Evolutionary conservation across 1,140 invertebrate genomes (phyloP).

Genomic region (Kradibia gibbosae): DNA sequence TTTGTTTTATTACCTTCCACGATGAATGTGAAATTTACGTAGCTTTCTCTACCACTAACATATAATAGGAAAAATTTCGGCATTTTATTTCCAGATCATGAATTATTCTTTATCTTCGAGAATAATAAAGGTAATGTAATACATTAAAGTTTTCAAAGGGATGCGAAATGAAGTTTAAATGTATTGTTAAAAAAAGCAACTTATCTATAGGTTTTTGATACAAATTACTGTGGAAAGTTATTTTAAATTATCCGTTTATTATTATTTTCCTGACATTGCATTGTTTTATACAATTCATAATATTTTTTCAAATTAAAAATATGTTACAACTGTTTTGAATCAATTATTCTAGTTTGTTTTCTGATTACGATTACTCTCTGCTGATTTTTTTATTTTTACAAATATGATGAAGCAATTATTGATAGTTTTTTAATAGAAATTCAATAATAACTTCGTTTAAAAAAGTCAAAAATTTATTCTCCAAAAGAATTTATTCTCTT

Average conservation of each 20-base stretch:
- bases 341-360: no score
- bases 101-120: slow-evolving; percentile 39
- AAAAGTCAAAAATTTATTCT: neutral
- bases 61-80: slow-evolving; percentile 30
- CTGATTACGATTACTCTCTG: no score
- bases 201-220: slow-evolving; percentile 11
- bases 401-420: no score
- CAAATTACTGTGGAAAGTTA: slow-evolving; percentile 18
- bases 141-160: neutral
- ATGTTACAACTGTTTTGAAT: no score
- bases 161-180: neutral
- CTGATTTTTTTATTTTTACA: no score
- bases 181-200: neutral
- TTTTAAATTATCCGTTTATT: neutral
- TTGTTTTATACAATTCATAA: no score
- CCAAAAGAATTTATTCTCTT: no score
- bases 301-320: no score
- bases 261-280: neutral
- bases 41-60: slow-evolving; percentile 10
- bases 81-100: slow-evolving; percentile 24
- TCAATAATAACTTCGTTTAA: neutral
- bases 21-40: slow-evolving; percentile 10
- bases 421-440: no score
- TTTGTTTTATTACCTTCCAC: slow-evolving; percentile 1
- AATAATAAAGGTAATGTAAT: neutral